Evolutionary conservation across 2,888 invertebrate species (phyloP).

Genomic region (Himalopsyche japonica): DNA sequence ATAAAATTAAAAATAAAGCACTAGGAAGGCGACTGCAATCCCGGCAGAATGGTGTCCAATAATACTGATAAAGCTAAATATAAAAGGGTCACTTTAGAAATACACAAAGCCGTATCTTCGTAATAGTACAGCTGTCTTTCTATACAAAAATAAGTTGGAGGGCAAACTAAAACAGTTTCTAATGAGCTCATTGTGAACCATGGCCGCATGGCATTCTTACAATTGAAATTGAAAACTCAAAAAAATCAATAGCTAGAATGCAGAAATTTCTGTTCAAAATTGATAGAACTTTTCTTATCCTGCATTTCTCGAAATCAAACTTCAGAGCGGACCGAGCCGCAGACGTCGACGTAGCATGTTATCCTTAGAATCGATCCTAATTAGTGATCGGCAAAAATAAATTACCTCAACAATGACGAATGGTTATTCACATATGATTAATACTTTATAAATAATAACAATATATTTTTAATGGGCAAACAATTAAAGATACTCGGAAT

Average conservation of each 20-base stretch:
- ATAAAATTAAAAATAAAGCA: neutral
- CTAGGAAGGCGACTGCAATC: too few species aligned
- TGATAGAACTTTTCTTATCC: neutral
- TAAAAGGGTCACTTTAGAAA: slow-evolving; percentile 7
- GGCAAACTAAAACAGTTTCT: neutral
- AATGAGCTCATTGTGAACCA: slow-evolving; percentile 11
- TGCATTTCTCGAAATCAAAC: slow-evolving; percentile 20
- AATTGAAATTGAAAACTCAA: neutral
- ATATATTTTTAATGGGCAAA: slow-evolving; percentile 19
- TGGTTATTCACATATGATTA: slow-evolving; percentile 16
- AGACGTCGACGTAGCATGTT: slow-evolving; percentile 19
- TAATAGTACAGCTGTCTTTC: neutral
- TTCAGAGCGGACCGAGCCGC: slow-evolving; percentile 33
- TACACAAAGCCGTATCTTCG: neutral
- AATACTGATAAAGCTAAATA: neutral
- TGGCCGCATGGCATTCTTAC: slow-evolving; percentile 37
- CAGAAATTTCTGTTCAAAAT: neutral
- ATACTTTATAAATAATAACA: slow-evolving; percentile 31
- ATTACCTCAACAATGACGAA: slow-evolving; percentile 5
- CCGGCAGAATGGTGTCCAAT: neutral
- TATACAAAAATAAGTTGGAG: neutral
- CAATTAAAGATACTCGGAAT: neutral
- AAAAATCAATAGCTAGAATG: slow-evolving; percentile 14
- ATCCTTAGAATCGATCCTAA: slow-evolving; percentile 3
- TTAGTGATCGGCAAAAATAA: slow-evolving; percentile 13